A percentile compares a stretch with the other conserved stretches of the same genome.
Conservation (phyloP, 2,797 vertebrate genomes). For the Lepus oiostolus region DNA sequence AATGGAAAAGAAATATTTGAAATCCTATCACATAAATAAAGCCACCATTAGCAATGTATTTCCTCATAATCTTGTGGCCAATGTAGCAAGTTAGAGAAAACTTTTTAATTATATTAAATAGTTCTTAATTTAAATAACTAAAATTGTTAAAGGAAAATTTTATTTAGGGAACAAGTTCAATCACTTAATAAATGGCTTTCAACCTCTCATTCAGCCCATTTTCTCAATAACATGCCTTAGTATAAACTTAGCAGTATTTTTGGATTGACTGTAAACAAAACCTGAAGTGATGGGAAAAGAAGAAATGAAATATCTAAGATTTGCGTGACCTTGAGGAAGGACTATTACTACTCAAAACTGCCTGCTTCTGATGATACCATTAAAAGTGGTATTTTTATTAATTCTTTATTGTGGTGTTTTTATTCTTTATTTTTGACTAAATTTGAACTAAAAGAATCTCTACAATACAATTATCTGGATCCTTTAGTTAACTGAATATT, state of each 20-base stretch:
- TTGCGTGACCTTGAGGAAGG: background rate
- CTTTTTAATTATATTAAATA: conserved; percentile 27
- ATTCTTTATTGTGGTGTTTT: background rate
- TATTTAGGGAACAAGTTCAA: background rate
- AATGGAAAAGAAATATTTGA: conserved; percentile 42
- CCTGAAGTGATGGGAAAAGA: conserved; percentile 28
- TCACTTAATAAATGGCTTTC: conserved; percentile 2
- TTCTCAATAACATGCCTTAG: conserved; percentile 16
- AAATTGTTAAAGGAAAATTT: conserved; percentile 51
- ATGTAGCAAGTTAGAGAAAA: background rate
- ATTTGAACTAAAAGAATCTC: conserved; percentile 31
- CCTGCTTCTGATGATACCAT: background rate
- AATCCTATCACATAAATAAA: conserved; percentile 22
- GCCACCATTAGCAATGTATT: background rate
- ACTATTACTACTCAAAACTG: background rate
- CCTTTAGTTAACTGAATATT: conserved; percentile 27
- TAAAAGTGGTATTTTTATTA: background rate
- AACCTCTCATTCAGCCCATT: background rate
- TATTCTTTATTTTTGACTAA: conserved; percentile 46
- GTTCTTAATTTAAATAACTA: conserved; percentile 31
- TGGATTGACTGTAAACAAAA: background rate
- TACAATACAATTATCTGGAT: background rate
- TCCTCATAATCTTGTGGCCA: background rate
- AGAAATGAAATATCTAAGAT: conserved; percentile 9
- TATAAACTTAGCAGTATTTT: conserved; percentile 10